phyloP scores from a whole-genome alignment of 1,140 invertebrate genomes.

The Microplitis mediator region DNA sequence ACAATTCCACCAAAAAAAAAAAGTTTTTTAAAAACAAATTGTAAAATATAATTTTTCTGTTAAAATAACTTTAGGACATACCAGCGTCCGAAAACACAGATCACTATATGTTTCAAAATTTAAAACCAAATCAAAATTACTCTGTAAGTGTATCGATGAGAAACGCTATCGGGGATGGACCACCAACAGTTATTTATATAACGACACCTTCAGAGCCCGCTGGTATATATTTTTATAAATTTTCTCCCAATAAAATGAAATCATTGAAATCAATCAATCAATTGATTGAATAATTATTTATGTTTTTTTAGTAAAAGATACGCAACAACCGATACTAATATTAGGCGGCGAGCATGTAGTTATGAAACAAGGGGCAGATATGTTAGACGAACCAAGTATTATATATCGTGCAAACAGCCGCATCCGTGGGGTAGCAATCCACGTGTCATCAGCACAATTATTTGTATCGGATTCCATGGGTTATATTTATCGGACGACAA shows the following conservation, averaged over 20 bases:
- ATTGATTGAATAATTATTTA: not conserved
- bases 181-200: constrained; percentile 67
- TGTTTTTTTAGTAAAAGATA: constrained; percentile 60
- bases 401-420: constrained; percentile 59
- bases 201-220: constrained; percentile 70
- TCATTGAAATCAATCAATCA: not conserved
- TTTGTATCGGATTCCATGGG: constrained; percentile 77
- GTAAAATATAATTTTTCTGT: constrained; percentile 27
- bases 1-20: not conserved
- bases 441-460: constrained; percentile 71
- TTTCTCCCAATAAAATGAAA: not conserved
- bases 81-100: constrained; percentile 70
- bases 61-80: constrained; percentile 69
- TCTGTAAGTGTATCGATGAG: constrained; percentile 77
- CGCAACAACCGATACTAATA: constrained; percentile 73
- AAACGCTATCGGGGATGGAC: constrained; percentile 82
- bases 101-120: constrained; percentile 78
- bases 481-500: constrained; percentile 65
- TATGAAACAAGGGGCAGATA: constrained; percentile 71
- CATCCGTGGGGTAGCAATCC: constrained; percentile 72
- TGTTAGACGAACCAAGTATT: constrained; percentile 68
- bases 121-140: constrained; percentile 78
- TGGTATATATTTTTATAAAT: constrained; percentile 58
- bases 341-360: constrained; percentile 73
- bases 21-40: not conserved